Evolutionary conservation across 1,140 invertebrate genomes (phyloP).

Genomic region (Caenorhabditis inopinata): DNA sequence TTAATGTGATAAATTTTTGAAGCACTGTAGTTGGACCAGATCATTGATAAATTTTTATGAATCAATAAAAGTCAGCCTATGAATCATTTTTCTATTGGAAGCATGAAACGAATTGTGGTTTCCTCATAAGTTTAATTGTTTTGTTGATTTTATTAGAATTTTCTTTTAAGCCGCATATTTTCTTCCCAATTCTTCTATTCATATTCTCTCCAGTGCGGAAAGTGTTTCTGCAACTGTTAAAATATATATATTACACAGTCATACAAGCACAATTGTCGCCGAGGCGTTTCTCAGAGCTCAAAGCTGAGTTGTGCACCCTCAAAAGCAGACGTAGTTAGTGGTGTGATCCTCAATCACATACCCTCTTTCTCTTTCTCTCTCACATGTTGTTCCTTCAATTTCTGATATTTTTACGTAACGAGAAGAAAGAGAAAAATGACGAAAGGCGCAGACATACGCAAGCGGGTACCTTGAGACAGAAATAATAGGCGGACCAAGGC

Average conservation of each 20-base stretch:
- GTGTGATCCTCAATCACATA: slow-evolving; percentile 18
- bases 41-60: too few species aligned
- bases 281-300: not conserved
- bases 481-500: slow-evolving; percentile 8
- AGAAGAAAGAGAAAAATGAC: not conserved
- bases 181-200: too few species aligned
- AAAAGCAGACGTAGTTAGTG: slow-evolving; percentile 27
- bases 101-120: too few species aligned
- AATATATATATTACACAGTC: slow-evolving; percentile 21
- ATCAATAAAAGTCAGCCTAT: too few species aligned
- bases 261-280: not conserved
- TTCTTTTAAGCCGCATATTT: too few species aligned
- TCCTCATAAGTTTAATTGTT: too few species aligned
- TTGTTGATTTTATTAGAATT: too few species aligned
- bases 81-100: too few species aligned
- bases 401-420: slow-evolving; percentile 21
- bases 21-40: too few species aligned
- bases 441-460: slow-evolving; percentile 27
- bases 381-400: slow-evolving; percentile 7
- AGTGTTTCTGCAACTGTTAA: slow-evolving; percentile 26
- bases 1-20: too few species aligned
- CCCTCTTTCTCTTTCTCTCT: not conserved
- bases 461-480: not conserved
- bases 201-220: too few species aligned
- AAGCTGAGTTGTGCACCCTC: not conserved